Percentiles rank a stretch among this genome's conserved stretches.
Conservation (phyloP, 2,888 invertebrate species). For the Drosophila hamatofila region DNA sequence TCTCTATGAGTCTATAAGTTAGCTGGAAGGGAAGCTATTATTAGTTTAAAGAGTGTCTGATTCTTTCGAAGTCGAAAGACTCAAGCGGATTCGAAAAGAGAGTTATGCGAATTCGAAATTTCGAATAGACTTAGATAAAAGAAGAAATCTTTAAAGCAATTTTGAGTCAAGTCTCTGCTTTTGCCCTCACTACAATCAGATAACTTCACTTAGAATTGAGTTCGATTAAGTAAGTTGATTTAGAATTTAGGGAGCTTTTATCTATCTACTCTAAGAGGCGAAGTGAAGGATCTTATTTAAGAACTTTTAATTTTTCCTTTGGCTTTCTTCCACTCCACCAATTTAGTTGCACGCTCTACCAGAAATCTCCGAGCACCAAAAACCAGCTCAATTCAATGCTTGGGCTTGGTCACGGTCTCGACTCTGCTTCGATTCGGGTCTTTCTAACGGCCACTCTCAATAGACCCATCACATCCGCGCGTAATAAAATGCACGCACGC, state of each 20-base stretch:
- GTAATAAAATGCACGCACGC: constrained; percentile 79
- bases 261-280: too few relatives aligned
- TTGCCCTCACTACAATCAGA: too few relatives aligned
- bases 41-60: background rate
- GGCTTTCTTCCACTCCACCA: background rate
- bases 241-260: background rate
- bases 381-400: constrained; percentile 12
- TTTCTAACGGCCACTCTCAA: constrained; percentile 51
- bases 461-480: constrained; percentile 77
- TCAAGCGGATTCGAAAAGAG: background rate
- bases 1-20: too few relatives aligned
- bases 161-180: too few relatives aligned
- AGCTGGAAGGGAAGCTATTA: background rate
- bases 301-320: background rate
- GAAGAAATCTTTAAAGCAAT: background rate
- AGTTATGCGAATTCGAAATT: background rate
- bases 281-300: background rate
- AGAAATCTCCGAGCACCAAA: background rate
- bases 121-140: background rate
- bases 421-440: constrained; percentile 1
- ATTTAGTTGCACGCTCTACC: background rate
- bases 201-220: background rate
- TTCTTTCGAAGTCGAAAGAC: background rate
- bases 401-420: constrained; percentile 14
- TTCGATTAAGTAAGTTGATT: background rate